phyloP scores from a whole-genome alignment of 1,140 invertebrate genomes.

The Leguminivora glycinivorella region DNA sequence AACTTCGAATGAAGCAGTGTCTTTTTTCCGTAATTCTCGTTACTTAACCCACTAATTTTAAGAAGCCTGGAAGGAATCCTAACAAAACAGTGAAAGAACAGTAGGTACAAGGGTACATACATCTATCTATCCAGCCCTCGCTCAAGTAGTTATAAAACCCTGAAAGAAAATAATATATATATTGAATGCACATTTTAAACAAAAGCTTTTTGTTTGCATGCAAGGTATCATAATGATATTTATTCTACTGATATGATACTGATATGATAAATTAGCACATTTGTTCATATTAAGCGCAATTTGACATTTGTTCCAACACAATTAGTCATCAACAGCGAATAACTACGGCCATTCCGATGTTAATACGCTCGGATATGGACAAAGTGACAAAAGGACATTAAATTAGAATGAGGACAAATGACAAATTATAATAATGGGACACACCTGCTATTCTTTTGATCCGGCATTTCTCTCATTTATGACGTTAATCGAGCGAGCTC shows the following conservation, averaged over 20 bases:
- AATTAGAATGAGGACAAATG: conserved; percentile 63
- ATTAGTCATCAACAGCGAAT: conserved; percentile 42
- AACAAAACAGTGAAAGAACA: too few species aligned
- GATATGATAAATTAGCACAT: not conserved
- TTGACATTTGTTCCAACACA: conserved; percentile 40
- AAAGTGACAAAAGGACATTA: conserved; percentile 60
- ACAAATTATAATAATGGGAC: conserved; percentile 75
- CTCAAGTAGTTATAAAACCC: not conserved
- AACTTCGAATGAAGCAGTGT: too few species aligned
- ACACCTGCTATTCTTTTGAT: conserved; percentile 79
- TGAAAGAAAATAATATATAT: not conserved
- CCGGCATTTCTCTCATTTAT: conserved; percentile 77
- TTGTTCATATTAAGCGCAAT: conserved; percentile 11
- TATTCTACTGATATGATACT: too few species aligned
- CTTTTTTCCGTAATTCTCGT: too few species aligned
- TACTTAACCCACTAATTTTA: too few species aligned
- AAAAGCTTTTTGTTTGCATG: not conserved
- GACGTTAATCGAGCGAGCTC: conserved; percentile 73
- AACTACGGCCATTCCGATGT: conserved; percentile 40
- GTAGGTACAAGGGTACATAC: too few species aligned
- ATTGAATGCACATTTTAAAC: too few species aligned
- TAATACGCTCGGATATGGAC: conserved; percentile 47
- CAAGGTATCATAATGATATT: not conserved
- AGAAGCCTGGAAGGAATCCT: too few species aligned
- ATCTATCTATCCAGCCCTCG: too few species aligned